phyloP scores from a whole-genome alignment of 2,888 invertebrate genomes.

The Microctonus aethiopoides region DNA sequence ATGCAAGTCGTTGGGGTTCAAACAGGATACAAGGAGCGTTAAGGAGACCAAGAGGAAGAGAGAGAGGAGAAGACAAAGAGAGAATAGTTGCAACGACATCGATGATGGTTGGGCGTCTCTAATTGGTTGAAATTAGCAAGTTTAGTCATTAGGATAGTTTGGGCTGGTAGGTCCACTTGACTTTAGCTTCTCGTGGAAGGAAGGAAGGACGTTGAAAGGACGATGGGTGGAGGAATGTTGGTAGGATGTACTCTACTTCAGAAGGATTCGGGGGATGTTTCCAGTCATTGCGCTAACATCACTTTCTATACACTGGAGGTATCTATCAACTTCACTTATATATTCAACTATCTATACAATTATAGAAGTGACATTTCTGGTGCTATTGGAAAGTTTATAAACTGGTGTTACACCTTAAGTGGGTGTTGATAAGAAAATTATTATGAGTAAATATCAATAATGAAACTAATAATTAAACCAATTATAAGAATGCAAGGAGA shows the following conservation, averaged over 20 bases:
- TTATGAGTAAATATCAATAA: neutral
- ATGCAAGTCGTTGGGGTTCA: slow-evolving; percentile 13
- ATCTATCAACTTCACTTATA: neutral
- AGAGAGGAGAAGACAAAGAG: slow-evolving; percentile 12
- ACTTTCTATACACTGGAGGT: slow-evolving; percentile 6
- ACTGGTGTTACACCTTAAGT: neutral
- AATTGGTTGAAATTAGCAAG: slow-evolving; percentile 68
- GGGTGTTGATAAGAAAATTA: neutral
- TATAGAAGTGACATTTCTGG: neutral
- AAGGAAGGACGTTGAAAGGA: slow-evolving; percentile 48
- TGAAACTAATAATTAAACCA: neutral
- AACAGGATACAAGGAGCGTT: neutral
- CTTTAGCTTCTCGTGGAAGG: slow-evolving; percentile 56
- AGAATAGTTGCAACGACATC: slow-evolving; percentile 15
- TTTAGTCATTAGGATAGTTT: slow-evolving; percentile 67
- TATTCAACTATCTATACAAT: neutral
- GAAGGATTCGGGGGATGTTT: slow-evolving; percentile 12
- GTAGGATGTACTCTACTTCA: slow-evolving; percentile 11
- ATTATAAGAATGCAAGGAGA: no score
- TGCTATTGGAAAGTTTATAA: neutral
- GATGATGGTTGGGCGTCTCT: slow-evolving; percentile 51
- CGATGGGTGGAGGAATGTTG: slow-evolving; percentile 35
- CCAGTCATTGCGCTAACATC: neutral
- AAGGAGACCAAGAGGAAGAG: neutral
- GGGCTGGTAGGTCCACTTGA: slow-evolving; percentile 62